Evolutionary conservation across 2,113 vertebrate genomes (phyloP).

Genomic region (Carettochelys insculpta): DNA sequence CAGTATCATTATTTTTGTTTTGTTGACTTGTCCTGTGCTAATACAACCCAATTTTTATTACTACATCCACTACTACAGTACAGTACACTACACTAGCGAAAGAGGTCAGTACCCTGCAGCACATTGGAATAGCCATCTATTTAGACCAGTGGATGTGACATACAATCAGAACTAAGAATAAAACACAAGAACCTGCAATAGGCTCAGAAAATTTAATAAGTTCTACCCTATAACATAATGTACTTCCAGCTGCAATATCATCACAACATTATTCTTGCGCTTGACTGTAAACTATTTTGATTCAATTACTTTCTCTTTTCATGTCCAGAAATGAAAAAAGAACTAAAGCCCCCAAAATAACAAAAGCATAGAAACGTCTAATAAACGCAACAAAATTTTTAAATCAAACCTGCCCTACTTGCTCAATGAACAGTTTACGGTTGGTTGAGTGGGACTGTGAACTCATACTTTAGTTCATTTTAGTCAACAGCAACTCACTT

Average conservation of each 20-base stretch:
- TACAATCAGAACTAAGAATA: not conserved
- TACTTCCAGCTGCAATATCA: not conserved
- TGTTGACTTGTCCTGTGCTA: not conserved
- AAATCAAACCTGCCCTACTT: not conserved
- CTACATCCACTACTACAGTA: not conserved
- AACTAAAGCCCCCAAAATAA: not conserved
- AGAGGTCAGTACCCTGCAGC: fast-evolving
- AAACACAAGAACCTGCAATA: not conserved
- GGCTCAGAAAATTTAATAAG: not conserved
- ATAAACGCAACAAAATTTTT: not conserved
- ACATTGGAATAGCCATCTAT: not conserved
- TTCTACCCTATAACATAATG: not conserved
- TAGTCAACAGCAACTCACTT: not conserved
- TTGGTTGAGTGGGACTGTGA: not conserved
- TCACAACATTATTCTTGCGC: not conserved
- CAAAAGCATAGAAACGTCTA: not conserved
- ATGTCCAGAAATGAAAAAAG: not conserved
- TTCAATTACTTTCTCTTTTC: not conserved
- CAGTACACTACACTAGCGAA: not conserved
- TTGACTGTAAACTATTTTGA: not conserved
- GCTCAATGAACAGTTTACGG: not conserved
- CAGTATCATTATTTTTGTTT: not conserved
- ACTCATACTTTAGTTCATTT: not conserved
- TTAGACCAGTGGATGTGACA: not conserved
- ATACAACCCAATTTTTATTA: not conserved